phyloP scores from a whole-genome alignment of 2,797 vertebrate species.

The Ceryle rudis region DNA sequence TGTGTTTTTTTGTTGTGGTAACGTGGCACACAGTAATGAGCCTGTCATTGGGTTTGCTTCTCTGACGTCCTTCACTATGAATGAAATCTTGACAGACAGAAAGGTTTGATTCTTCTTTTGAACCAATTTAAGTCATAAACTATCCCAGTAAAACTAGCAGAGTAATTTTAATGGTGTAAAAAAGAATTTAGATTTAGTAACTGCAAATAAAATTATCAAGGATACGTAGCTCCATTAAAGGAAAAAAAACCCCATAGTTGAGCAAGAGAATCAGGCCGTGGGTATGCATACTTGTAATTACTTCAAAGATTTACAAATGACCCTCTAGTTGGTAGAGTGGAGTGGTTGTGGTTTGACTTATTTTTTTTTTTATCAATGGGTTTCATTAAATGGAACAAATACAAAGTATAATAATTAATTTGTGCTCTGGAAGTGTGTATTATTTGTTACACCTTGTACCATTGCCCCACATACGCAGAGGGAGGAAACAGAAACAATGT shows the following conservation, averaged over 20 bases:
- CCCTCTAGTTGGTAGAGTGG: not conserved
- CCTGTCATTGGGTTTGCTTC: not conserved
- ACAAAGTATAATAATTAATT: conserved; percentile 63
- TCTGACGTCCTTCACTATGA: not conserved
- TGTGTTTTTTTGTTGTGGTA: conserved; percentile 13
- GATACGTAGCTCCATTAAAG: not conserved
- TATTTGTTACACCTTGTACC: conserved; percentile 55
- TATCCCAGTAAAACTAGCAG: not conserved
- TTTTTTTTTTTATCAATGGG: not conserved
- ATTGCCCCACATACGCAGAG: conserved; percentile 49
- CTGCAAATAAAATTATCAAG: not conserved
- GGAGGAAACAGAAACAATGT: conserved; percentile 55
- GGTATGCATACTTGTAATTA: not conserved
- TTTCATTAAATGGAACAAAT: conserved; percentile 65
- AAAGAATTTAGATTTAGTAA: not conserved
- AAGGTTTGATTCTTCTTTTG: not conserved
- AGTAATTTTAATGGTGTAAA: not conserved
- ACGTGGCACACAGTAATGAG: not conserved
- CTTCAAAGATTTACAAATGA: not conserved
- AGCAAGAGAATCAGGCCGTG: not conserved
- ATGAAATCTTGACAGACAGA: not conserved
- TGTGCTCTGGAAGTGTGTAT: conserved; percentile 51
- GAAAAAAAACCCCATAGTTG: not conserved
- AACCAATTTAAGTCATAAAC: not conserved
- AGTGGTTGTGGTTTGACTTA: not conserved